Base-by-base conservation (phyloP, 2,113 vertebrate species). In the Zingel zingel region DNA sequence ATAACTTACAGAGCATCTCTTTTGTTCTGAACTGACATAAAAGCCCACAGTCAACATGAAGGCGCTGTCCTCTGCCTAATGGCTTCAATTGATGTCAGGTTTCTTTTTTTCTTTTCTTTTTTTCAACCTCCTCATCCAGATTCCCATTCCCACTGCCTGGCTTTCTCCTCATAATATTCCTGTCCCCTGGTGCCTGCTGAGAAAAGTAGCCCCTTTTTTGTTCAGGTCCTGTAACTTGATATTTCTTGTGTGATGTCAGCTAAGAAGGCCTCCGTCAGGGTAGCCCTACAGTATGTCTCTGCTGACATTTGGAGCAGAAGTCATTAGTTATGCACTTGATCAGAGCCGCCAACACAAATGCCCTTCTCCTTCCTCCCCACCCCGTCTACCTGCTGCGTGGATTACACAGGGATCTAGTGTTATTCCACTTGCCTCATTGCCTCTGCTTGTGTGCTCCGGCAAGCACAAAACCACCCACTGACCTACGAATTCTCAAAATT, bases 391-490 rank as follows among this genome's bases (percentile, higher is more conserved):
- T 87, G 84, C 88, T 91, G 68, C 1, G 58, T 53, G 69, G 70
- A 73, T 79, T 65, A 93, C 92, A 89, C 86, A 81, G 73, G 79
- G 45, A 67, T 87, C 67, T 94, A 91, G 94, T 94, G 92, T 87
- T 93, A 93, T 93, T 93, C 83, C 67, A 12, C 78, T 59, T 78
- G 92, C 88, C 91, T 94, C 92, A 93, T 93, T 95, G 87, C 81
- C 86, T 92, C 77, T 27, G 74, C 85, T 77, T 50, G 85, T 84
- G 86, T 45, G 91, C 92, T 94, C 77, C 19, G 39, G 67, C 16
- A 27, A 93, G 90, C 88, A 85, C 81, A 74, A 91, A 94, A 91
- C 74, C 86, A 91, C 88, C 84, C 87, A 56, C 77, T 79, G 78
- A 81, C 53, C 71, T 72, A 74, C 73, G 80, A 88, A 87, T 87